Evolutionary conservation across 2,113 vertebrate genomes (phyloP), one percentile per base, ranked within the genome.

Genomic region (Cichladusa arquata): DNA sequence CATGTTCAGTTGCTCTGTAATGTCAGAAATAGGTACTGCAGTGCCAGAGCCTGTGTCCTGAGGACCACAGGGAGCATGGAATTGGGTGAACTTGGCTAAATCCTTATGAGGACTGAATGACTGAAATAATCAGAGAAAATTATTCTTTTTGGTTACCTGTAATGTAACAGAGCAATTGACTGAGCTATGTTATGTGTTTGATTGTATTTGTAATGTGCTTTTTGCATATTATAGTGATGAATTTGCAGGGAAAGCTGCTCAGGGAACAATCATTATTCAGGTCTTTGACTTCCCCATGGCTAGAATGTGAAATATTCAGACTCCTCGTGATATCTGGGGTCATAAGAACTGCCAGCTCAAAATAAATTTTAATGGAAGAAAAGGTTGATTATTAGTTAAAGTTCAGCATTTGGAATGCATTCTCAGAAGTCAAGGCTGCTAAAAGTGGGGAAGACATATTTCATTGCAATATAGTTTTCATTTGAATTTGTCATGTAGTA

Each of bases 231-330:
- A 28, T 15, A 62, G 54, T 54, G 62, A 82, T 28, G 29, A 62
- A 90, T 61, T 94, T 80, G 38, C 62, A 83, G 71, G 62, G 50
- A 73, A 78, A 50, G 29, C 62, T 88, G 58, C 50, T 77, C 56
- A 48, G 74, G 67, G 50, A 95, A 33, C 84, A 90, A 73, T 92
- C 48, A 57, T 92, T 92, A 77, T 90, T 88, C 71, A 90, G 62
- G 34, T 48, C 61, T 92, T 89, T 0, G 4, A 45, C 31, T 92
- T 93, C 44, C 58, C 83, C 50, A 54, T 73, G 44, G 54, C 42
- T 94, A 77, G 58, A 88, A 81, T 54, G 54, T 42, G 85, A 92
- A 93, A 57, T 88, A 80, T 33, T 81, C 67, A 19, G 28, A 66
- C 81, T 91, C 42, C 16, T 81, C 19, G 1, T 54, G 34, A 76